Conservation (phyloP, 1,140 invertebrate species). For the Scaptomyza pallida region DNA sequence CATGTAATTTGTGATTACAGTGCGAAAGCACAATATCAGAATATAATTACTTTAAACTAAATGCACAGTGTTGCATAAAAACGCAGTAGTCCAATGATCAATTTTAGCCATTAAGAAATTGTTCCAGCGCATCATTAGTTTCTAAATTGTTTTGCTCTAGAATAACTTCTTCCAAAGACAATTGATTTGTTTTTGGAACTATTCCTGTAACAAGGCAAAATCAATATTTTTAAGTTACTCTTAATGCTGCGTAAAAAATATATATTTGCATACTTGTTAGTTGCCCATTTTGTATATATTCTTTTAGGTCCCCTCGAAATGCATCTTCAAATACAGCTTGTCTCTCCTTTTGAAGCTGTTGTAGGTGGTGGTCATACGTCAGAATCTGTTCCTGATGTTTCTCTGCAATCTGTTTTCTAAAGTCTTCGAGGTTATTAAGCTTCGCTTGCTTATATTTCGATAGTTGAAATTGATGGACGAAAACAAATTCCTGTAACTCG, state of each 20-base stretch:
- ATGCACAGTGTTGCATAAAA: conserved; percentile 21
- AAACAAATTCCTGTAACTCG: conserved; percentile 87
- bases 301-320: conserved; percentile 88
- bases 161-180: conserved; percentile 85
- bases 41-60: not conserved
- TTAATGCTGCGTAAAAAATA: not conserved
- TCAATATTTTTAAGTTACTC: not conserved
- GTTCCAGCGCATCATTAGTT: conserved; percentile 84
- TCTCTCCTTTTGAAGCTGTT: conserved; percentile 86
- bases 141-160: conserved; percentile 84
- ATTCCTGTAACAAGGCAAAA: conserved; percentile 46
- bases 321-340: conserved; percentile 88
- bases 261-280: conserved; percentile 86
- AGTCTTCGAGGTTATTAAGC: conserved; percentile 75
- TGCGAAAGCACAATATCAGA: no score
- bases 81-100: conserved; percentile 18
- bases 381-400: conserved; percentile 87
- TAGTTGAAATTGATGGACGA: conserved; percentile 88
- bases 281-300: conserved; percentile 87
- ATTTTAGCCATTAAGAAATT: conserved; percentile 85
- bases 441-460: conserved; percentile 88
- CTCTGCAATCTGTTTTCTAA: conserved; percentile 86
- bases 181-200: conserved; percentile 34
- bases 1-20: no score
- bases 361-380: conserved; percentile 85